These are phyloP conservation scores for Xyrichtys novacula DNA, from an alignment of 2,797 vertebrate species.

Conservation along the genomic window DNA sequence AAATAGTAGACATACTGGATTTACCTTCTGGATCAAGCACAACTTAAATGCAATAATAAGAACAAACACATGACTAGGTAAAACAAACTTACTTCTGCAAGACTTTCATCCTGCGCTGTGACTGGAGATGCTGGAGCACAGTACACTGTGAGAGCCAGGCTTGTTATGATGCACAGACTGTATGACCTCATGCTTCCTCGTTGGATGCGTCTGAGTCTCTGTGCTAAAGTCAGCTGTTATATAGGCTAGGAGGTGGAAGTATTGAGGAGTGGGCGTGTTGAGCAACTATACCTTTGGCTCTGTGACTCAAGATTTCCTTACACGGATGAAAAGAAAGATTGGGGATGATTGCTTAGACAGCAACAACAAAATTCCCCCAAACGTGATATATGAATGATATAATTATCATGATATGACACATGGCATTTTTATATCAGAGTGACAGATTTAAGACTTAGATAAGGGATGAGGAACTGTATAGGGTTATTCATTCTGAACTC, in stretches of 20 bases:
- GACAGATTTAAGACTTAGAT: too few relatives aligned
- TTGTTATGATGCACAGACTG: slow-evolving; percentile 56
- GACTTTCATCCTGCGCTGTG: slow-evolving; percentile 42
- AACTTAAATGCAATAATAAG: background rate
- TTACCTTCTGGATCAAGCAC: background rate
- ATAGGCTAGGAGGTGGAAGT: slow-evolving; percentile 43
- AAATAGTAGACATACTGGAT: too few relatives aligned
- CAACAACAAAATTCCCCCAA: background rate
- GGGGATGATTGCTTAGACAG: background rate
- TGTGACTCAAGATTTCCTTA: slow-evolving; percentile 31
- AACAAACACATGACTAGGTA: background rate
- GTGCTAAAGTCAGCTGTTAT: slow-evolving; percentile 47
- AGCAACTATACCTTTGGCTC: slow-evolving; percentile 57
- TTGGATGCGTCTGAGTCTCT: slow-evolving; percentile 7
- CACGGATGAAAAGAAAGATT: slow-evolving; percentile 7
- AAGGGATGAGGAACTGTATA: too few relatives aligned
- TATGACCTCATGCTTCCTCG: slow-evolving; percentile 65
- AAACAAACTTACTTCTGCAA: slow-evolving; percentile 72
- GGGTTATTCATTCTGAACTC: too few relatives aligned
- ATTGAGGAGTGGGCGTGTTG: slow-evolving; percentile 46
- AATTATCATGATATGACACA: background rate
- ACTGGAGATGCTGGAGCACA: slow-evolving; percentile 44
- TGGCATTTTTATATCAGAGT: background rate
- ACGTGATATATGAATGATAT: too few relatives aligned
- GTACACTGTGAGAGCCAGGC: slow-evolving; percentile 54